Percentiles rank a stretch among this genome's conserved stretches.
Evolutionary conservation across 2,797 vertebrate genomes (phyloP).

Genomic region (Coluber constrictor): DNA sequence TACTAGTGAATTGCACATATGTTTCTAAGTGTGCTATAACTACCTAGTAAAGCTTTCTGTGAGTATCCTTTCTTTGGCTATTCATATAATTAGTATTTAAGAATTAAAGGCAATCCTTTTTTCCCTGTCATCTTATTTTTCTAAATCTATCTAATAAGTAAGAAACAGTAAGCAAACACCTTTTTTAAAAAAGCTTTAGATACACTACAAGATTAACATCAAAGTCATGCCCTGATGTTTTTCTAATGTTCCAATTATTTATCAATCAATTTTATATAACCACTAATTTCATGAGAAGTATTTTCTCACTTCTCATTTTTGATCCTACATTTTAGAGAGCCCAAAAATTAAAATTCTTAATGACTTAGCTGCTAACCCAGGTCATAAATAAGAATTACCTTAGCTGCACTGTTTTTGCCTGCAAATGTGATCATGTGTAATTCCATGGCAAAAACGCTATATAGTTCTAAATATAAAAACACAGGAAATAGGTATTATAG

Average conservation of each 20-base stretch:
- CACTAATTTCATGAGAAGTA: too few relatives aligned
- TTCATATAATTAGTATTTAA: background rate
- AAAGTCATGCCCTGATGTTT: background rate
- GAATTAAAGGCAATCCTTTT: background rate
- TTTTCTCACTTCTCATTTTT: background rate
- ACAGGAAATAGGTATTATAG: background rate
- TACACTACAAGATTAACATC: background rate
- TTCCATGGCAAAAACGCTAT: background rate
- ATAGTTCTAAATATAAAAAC: background rate
- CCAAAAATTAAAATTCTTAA: background rate
- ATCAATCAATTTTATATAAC: background rate
- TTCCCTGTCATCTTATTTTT: background rate
- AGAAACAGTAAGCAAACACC: background rate
- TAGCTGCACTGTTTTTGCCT: background rate
- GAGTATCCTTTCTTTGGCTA: background rate
- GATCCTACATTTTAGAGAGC: background rate
- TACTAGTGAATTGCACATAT: background rate
- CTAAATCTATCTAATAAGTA: background rate
- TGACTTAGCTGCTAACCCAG: background rate
- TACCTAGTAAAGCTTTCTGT: background rate
- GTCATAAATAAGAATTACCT: background rate
- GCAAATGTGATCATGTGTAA: background rate
- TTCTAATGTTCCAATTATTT: background rate
- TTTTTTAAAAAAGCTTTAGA: background rate
- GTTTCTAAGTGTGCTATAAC: background rate